Evolutionary conservation across 1,140 invertebrate species (phyloP), one percentile per base, ranked within the genome.

Genomic region (Drosophila dunni): DNA sequence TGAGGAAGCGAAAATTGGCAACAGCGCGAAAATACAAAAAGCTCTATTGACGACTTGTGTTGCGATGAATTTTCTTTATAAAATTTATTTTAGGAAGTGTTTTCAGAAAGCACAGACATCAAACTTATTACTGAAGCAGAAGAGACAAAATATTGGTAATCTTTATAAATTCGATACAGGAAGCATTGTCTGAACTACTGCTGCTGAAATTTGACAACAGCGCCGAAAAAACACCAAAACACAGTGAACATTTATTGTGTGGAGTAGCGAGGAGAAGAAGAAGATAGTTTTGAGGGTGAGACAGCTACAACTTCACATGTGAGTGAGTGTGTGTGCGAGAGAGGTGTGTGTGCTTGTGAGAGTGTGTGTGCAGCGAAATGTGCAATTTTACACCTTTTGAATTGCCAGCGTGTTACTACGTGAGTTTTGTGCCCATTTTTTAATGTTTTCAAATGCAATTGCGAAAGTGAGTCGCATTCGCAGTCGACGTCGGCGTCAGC

Each of bases 401-500:
- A 60, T 66, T 68, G 53, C 34, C 57, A 56, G 40, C 33, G 40
- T 74, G 71, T 68, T 56, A 29, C 56, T 68, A 54, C 50, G 53
- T 69, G 57, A 58, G 65, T 74, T 69, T 75, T 62, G 57, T 61
- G 69, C 62, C n/a, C 69, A 68, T 81, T 86, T 60, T 86, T 60
- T 73, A 63, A 75, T 74, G 53, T 80, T 81, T 70, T 79, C 58
- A 67, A 83, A 79, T 86, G 83, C 83, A 88, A 71, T 88, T 88
- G 84, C 84, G 84, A 88, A 88, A 85, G 82, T 85, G 82, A 85
- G 58, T 75, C 70, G 64, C 15, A 46, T 51, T 50, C 50, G 38
- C 17, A 29, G 48, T 45, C 56, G 56, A 11, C 38, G 50, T 36
- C 46, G 48, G 38, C 42, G 54, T 53, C 53, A 42, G 24, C 50